Conservation (phyloP, 2,113 vertebrate species). For the Mystacornis crossleyi region DNA sequence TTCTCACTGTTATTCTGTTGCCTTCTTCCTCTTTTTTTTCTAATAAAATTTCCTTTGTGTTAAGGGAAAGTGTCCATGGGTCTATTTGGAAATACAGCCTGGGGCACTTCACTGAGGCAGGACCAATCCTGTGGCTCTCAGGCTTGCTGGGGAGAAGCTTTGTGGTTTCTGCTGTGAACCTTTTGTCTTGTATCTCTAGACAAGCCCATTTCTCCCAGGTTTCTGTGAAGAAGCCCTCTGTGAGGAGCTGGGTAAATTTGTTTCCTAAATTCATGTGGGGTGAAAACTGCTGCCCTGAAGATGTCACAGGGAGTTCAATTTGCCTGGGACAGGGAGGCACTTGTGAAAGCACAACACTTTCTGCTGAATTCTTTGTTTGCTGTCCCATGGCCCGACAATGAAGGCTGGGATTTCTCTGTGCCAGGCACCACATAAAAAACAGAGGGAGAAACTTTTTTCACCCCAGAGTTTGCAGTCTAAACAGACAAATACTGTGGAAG, state of each 20-base stretch:
- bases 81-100: neutral
- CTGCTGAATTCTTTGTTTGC: constrained; percentile 12
- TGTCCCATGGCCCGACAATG: neutral
- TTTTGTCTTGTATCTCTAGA: neutral
- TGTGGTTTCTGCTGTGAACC: neutral
- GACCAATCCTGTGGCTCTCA: neutral
- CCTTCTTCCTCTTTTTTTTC: neutral
- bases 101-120: neutral
- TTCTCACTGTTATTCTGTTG: neutral
- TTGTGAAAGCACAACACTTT: neutral
- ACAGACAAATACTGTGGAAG: neutral
- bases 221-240: neutral
- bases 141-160: neutral
- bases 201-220: neutral
- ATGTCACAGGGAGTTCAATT: neutral
- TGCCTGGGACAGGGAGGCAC: neutral
- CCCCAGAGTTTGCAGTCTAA: constrained; percentile 31
- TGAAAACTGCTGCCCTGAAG: neutral
- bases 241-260: neutral
- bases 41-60: neutral
- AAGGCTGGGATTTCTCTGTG: neutral
- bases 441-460: constrained; percentile 48
- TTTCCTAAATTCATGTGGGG: neutral
- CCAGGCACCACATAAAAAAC: constrained; percentile 27
- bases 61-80: neutral